These are phyloP conservation scores for Epirrhoe tristata DNA, from an alignment of 2,888 invertebrate species.

Conservation along the genomic window DNA sequence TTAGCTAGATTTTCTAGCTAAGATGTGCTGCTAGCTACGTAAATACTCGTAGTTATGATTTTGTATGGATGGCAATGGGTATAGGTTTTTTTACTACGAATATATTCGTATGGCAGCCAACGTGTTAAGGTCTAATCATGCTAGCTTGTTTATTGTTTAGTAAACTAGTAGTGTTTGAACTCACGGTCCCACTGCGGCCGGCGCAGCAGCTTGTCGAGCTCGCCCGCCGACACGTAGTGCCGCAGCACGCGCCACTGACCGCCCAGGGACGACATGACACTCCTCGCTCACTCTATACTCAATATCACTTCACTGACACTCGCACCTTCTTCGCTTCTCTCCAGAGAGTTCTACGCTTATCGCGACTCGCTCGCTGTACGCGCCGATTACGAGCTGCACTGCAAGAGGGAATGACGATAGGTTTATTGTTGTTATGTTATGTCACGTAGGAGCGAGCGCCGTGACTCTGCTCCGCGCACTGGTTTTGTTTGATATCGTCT, in stretches of 20 bases:
- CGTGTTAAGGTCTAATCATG: too few relatives aligned
- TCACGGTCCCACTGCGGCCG: constrained; percentile 79
- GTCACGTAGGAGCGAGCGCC: constrained; percentile 7
- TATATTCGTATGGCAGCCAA: too few relatives aligned
- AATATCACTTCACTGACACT: not conserved
- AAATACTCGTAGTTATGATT: too few relatives aligned
- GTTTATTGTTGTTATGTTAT: constrained; percentile 4
- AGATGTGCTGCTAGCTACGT: too few relatives aligned
- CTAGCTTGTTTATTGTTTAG: not conserved
- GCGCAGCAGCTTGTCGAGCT: constrained; percentile 73
- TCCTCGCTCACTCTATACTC: not conserved
- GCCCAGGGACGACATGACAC: constrained; percentile 71
- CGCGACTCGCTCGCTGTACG: not conserved
- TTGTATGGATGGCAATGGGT: too few relatives aligned
- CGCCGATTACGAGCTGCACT: not conserved
- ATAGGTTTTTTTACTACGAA: too few relatives aligned
- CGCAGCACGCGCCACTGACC: constrained; percentile 77
- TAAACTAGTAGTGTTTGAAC: constrained; percentile 43
- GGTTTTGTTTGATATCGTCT: constrained; percentile 5
- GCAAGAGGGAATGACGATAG: not conserved
- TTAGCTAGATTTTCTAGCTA: too few relatives aligned
- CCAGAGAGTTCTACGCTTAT: not conserved
- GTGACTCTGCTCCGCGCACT: constrained; percentile 13
- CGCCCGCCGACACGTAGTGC: constrained; percentile 73
- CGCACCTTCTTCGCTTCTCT: not conserved